These are phyloP conservation scores for Calephelis perditalis DNA, from an alignment of 2,888 invertebrate genomes.

Conservation along the genomic window DNA sequence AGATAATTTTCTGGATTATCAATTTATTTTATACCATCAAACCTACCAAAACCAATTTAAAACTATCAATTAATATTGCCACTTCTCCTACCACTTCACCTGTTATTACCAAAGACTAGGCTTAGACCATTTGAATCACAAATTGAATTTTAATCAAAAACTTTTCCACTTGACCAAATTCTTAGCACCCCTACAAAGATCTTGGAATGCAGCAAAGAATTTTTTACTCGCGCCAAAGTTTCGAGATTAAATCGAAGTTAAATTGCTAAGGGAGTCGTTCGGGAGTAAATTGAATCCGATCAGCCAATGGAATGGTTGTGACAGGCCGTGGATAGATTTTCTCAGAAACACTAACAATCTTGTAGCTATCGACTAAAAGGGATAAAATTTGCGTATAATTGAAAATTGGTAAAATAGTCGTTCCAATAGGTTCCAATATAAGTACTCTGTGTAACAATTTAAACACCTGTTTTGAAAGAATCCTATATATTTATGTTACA, in stretches of 20 bases:
- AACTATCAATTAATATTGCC: too few relatives aligned
- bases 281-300: slow-evolving; percentile 33
- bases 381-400: too few relatives aligned
- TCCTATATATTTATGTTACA: too few relatives aligned
- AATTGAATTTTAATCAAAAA: slow-evolving; percentile 34
- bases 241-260: slow-evolving; percentile 35
- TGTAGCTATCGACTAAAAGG: too few relatives aligned
- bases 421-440: too few relatives aligned
- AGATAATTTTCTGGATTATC: too few relatives aligned
- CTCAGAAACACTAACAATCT: background rate
- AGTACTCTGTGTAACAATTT: too few relatives aligned
- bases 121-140: slow-evolving; percentile 16
- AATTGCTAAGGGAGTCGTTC: slow-evolving; percentile 30
- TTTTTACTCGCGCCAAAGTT: slow-evolving; percentile 26
- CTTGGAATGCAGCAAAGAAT: slow-evolving; percentile 23
- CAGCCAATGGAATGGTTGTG: slow-evolving; percentile 29
- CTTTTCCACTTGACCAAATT: slow-evolving; percentile 24
- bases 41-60: too few relatives aligned
- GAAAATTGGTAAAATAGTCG: too few relatives aligned
- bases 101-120: background rate
- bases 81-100: background rate
- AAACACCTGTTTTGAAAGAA: too few relatives aligned
- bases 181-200: slow-evolving; percentile 18
- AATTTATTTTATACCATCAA: too few relatives aligned
- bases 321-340: slow-evolving; percentile 17